Percentiles rank a stretch among this genome's conserved stretches.
These are phyloP conservation scores for Toxotes chatareus DNA, from an alignment of 2,113 vertebrate genomes.

Conservation along the genomic window DNA sequence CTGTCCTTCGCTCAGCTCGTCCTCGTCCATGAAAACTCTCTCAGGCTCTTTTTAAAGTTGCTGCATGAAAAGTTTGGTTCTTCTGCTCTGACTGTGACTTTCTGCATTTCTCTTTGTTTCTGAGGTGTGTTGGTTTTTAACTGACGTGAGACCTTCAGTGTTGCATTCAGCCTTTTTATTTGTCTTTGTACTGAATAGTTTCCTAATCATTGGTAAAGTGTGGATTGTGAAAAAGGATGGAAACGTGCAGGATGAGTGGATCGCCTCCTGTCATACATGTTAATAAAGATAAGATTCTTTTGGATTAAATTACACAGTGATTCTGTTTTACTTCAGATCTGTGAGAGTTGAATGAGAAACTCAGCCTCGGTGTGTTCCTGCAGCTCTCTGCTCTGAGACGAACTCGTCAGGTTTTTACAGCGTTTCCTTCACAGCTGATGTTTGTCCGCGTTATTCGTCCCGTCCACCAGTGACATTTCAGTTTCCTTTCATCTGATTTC, in stretches of 20 bases:
- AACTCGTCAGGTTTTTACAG: too few species aligned
- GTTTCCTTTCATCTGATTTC: neutral
- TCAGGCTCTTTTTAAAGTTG: constrained; percentile 75
- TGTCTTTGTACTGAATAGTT: constrained; percentile 83
- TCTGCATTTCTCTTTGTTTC: neutral
- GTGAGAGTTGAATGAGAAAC: too few species aligned
- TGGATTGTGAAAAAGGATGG: constrained; percentile 69
- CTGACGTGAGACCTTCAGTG: neutral
- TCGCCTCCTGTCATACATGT: neutral
- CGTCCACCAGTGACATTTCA: neutral
- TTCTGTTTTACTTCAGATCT: too few species aligned
- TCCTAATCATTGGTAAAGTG: constrained; percentile 88
- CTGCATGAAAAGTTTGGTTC: constrained; percentile 85
- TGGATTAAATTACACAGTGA: neutral
- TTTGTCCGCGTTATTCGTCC: neutral
- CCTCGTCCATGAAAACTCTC: constrained; percentile 1
- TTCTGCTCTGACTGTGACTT: constrained; percentile 66
- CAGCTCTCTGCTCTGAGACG: too few species aligned
- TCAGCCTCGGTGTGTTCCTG: too few species aligned
- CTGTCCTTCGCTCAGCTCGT: too few species aligned
- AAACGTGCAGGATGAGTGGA: constrained; percentile 62
- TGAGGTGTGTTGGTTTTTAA: constrained; percentile 7
- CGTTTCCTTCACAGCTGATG: neutral
- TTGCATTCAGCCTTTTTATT: constrained; percentile 22
- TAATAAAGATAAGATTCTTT: constrained; percentile 63